These are phyloP conservation scores for Leptobrachium leishanense DNA, from an alignment of 2,113 vertebrate species.

Conservation along the genomic window DNA sequence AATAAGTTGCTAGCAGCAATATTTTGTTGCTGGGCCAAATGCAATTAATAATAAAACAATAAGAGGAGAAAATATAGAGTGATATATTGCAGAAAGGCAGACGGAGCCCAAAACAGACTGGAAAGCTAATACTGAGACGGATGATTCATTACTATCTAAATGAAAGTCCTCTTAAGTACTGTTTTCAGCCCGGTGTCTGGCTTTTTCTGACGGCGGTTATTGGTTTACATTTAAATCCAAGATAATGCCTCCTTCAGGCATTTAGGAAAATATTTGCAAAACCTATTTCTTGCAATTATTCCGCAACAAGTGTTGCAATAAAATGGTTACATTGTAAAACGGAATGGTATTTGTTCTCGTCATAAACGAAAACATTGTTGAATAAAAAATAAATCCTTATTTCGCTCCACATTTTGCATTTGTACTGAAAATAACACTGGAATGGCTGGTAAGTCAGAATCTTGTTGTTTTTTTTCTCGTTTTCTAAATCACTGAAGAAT, in stretches of 20 bases:
- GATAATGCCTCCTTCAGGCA: not conserved
- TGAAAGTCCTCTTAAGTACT: conserved; percentile 35
- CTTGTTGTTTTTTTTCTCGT: too few species aligned
- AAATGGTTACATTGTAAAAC: not conserved
- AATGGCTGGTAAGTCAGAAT: not conserved
- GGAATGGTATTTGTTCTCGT: too few species aligned
- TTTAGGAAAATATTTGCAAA: conserved; percentile 5
- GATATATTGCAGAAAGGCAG: conserved; percentile 26
- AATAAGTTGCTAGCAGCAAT: conserved; percentile 39
- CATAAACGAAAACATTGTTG: too few species aligned
- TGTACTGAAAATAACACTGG: too few species aligned
- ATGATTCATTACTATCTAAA: conserved; percentile 45
- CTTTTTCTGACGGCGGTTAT: conserved; percentile 11
- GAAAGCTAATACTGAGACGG: conserved; percentile 32
- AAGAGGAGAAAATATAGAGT: conserved; percentile 29
- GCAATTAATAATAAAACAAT: conserved; percentile 44
- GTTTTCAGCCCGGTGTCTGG: conserved; percentile 15
- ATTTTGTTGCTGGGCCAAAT: conserved; percentile 41
- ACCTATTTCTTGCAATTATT: not conserved
- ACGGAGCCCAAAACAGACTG: conserved; percentile 24
- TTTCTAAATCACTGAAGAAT: too few species aligned
- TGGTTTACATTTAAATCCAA: conserved; percentile 15
- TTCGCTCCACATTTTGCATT: too few species aligned
- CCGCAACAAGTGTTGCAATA: not conserved
- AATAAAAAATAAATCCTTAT: too few species aligned